Evolutionary conservation across 2,888 invertebrate species (phyloP).

Genomic region (Lamellibrachia satsuma): DNA sequence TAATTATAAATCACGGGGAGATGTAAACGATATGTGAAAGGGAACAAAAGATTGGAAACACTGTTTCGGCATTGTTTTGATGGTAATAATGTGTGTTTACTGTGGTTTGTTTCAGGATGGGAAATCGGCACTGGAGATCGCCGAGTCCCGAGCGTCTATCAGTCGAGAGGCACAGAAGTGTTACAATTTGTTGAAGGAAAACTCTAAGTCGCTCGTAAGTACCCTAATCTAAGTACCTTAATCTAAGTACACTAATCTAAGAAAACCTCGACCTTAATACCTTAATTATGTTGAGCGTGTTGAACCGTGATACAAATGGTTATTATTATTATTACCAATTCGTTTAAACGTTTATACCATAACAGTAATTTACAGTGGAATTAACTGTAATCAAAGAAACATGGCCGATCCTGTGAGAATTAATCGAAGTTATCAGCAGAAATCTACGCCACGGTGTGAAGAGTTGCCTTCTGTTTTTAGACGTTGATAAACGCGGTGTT

Average conservation of each 20-base stretch:
- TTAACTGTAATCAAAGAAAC: too few species aligned
- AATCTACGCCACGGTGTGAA: not conserved
- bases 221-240: not conserved
- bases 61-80: not conserved
- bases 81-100: not conserved
- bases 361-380: too few species aligned
- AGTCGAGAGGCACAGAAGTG: not conserved
- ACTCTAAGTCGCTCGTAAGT: not conserved
- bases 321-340: too few species aligned
- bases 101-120: slow-evolving; percentile 14
- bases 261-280: too few species aligned
- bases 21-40: not conserved
- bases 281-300: too few species aligned
- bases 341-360: too few species aligned
- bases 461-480: slow-evolving; percentile 36
- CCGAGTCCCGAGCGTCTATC: not conserved
- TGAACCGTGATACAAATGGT: too few species aligned
- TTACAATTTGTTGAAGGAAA: slow-evolving; percentile 7
- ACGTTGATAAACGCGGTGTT: slow-evolving; percentile 52
- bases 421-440: not conserved
- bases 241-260: not conserved
- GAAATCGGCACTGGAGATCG: slow-evolving; percentile 20
- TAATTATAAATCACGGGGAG: not conserved
- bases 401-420: too few species aligned
- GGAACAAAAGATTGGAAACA: not conserved